phyloP scores from a whole-genome alignment of 2,113 vertebrate species.

The Butorides virescens region DNA sequence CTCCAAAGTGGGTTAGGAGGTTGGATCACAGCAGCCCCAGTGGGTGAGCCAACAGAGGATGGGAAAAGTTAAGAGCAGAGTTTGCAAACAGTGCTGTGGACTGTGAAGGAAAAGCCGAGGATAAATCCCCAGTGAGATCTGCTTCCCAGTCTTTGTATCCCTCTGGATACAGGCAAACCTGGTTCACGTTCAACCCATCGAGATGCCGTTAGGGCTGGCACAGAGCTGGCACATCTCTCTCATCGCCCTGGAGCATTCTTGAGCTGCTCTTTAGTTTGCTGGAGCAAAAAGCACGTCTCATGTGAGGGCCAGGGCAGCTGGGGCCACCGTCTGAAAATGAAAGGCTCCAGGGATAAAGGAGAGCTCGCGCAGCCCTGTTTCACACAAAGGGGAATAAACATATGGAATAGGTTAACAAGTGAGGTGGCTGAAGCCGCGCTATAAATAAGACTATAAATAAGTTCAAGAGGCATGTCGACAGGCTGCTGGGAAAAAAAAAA shows the following conservation, averaged over 20 bases:
- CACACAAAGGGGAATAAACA: slow-evolving; percentile 34
- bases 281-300: not conserved
- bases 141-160: not conserved
- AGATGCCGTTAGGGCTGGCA: not conserved
- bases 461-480: not conserved
- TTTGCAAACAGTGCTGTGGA: not conserved
- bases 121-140: not conserved
- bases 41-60: not conserved
- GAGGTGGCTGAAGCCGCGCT: slow-evolving; percentile 7
- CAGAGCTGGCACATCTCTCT: not conserved
- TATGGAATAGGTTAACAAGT: slow-evolving; percentile 44
- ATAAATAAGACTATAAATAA: slow-evolving; percentile 53
- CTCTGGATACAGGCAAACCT: not conserved
- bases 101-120: not conserved
- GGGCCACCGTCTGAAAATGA: not conserved
- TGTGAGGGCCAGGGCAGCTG: not conserved
- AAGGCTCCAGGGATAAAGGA: slow-evolving; percentile 5
- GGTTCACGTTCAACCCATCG: not conserved
- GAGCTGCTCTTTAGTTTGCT: not conserved
- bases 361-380: not conserved
- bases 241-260: not conserved
- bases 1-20: not conserved
- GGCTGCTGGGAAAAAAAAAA: not conserved
- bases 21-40: not conserved
- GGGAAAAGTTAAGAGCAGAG: not conserved